Percentiles rank a stretch among this genome's conserved stretches.
Evolutionary conservation across 2,113 vertebrate genomes (phyloP).

Genomic region (Phoenicopterus ruber): DNA sequence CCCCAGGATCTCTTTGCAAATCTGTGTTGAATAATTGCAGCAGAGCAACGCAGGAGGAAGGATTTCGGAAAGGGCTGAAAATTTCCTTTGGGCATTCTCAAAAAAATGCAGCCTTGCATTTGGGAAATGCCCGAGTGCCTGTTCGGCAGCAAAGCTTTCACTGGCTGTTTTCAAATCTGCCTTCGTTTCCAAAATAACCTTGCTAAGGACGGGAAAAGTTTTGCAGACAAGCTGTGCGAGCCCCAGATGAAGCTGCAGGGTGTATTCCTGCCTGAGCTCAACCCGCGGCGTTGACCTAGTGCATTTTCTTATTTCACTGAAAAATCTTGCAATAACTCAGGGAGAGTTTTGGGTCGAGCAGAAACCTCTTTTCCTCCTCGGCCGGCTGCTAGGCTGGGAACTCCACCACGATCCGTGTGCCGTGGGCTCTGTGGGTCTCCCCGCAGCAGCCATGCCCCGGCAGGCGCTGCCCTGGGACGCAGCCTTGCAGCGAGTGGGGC

Average conservation of each 20-base stretch:
- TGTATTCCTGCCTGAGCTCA: neutral
- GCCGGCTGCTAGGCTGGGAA: neutral
- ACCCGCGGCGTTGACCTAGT: accelerated
- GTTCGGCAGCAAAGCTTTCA: neutral
- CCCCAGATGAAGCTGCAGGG: neutral
- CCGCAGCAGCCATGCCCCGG: neutral
- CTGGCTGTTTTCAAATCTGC: neutral
- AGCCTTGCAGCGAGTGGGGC: neutral
- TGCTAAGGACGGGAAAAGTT: neutral
- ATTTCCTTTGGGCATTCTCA: conserved; percentile 5
- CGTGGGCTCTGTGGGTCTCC: neutral
- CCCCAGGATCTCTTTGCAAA: neutral
- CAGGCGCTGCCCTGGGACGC: accelerated
- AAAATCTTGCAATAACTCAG: neutral
- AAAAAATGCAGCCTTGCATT: neutral
- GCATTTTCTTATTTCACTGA: neutral
- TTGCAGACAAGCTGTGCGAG: neutral
- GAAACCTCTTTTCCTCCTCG: neutral
- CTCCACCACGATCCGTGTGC: accelerated
- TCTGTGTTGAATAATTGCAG: neutral
- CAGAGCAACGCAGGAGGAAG: neutral
- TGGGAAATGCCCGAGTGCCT: neutral
- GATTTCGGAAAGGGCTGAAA: conserved; percentile 4
- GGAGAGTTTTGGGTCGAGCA: neutral
- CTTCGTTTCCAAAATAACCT: neutral